These are phyloP conservation scores for Harpagoxenus sublaevis DNA, from an alignment of 2,888 invertebrate genomes.

Conservation along the genomic window DNA sequence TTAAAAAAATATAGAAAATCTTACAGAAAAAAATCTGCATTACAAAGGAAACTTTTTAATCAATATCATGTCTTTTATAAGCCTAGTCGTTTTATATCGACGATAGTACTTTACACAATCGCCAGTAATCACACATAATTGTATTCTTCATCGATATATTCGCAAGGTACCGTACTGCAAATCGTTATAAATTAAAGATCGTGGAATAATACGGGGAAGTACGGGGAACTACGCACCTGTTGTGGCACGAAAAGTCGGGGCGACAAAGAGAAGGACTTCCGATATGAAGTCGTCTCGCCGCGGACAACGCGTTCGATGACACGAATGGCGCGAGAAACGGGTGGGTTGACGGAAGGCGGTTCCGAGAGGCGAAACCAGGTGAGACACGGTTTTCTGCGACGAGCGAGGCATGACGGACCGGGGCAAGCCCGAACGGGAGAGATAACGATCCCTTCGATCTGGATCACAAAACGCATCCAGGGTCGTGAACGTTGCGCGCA, in stretches of 20 bases:
- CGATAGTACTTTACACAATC: conserved; percentile 24
- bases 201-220: conserved; percentile 1
- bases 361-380: conserved; percentile 80
- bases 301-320: conserved; percentile 52
- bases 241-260: not conserved
- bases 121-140: conserved; percentile 18
- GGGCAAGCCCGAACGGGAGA: conserved; percentile 73
- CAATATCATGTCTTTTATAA: not conserved
- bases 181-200: conserved; percentile 26
- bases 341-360: conserved; percentile 31
- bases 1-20: not conserved
- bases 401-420: conserved; percentile 84
- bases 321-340: conserved; percentile 47
- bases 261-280: conserved; percentile 51
- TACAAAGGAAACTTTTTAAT: not conserved
- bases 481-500: conserved; percentile 70
- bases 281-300: conserved; percentile 59
- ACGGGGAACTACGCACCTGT: not conserved
- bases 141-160: conserved; percentile 19
- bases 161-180: not conserved
- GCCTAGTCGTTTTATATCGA: not conserved
- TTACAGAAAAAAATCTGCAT: not conserved
- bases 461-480: conserved; percentile 82
- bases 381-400: conserved; percentile 82
- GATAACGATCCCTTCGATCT: conserved; percentile 85